Evolutionary conservation across 2,113 vertebrate species (phyloP), one percentile per base, ranked within the genome.

Genomic region (Psophia crepitans): DNA sequence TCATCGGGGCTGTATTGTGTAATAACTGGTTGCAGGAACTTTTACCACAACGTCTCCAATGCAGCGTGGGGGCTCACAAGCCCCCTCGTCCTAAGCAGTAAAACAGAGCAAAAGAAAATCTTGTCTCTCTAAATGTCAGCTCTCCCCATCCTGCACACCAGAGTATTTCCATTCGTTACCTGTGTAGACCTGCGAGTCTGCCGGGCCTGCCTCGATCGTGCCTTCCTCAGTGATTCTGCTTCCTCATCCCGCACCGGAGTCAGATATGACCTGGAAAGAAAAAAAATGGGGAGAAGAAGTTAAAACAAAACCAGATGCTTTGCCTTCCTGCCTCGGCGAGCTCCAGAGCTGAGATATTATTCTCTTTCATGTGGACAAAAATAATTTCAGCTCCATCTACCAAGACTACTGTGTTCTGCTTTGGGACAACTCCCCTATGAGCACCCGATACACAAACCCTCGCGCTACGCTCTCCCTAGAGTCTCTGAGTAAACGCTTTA

Each of bases 171-270:
- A 12, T 32, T 43, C 60, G 64, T 80, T 93, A 99, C 99, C 98
- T 99, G 99, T 16, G 99, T 99, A 39, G 99, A 99, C 96, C 99
- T 98, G 74, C 99, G 98, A 6, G 99, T 99, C 97, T 99, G 99
- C 64, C 99, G 98, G 74, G 99, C 99, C 87, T 99, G 99, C 87
- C 99, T 98, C 84, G 99, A 99, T 43, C 98, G 99, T 0, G 99
- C 99, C 97, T 99, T 99, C 93, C 99, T 98, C 97, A 99, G 98
- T 11, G 99, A 99, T 58, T 99, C 99, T 0, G 99, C 99, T 71
- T 99, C 99, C 84, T 99, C 99, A 95, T 99, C 99, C 44, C 99
- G 97, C 70, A 99, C 99, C 0, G 99, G 99, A 35, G 99, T 98
- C 97, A 99, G 97, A 95, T 98, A 98, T 0, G 98, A 98, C 95